phyloP scores from a whole-genome alignment of 2,113 vertebrate species.

The Neomonachus schauinslandi region DNA sequence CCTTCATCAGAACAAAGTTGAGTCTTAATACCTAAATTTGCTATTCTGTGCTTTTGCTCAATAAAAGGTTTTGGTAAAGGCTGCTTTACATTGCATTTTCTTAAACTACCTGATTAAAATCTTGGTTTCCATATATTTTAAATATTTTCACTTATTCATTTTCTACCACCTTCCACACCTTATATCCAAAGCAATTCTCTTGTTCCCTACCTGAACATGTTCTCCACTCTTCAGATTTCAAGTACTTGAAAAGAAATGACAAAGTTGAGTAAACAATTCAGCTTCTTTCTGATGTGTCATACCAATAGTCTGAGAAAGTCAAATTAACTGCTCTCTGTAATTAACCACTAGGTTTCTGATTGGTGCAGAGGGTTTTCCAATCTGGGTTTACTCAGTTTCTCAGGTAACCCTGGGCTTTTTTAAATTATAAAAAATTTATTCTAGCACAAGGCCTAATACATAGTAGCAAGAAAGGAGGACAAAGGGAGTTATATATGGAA shows the following conservation, averaged over 20 bases:
- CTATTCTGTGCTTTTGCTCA: constrained; percentile 29
- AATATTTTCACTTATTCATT: background rate
- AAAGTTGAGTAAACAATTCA: background rate
- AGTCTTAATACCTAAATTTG: background rate
- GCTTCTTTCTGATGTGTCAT: background rate
- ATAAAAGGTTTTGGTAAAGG: background rate
- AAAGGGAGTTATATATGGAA: background rate
- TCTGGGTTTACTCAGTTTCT: background rate
- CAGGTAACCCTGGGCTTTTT: background rate
- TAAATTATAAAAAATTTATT: background rate
- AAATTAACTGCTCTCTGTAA: background rate
- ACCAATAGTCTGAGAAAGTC: background rate
- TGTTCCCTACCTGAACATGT: background rate
- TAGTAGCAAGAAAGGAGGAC: background rate
- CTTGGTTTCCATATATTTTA: background rate
- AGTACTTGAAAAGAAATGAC: background rate
- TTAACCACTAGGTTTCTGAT: background rate
- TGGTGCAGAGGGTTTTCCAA: background rate
- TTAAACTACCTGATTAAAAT: constrained; percentile 23
- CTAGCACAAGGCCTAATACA: background rate
- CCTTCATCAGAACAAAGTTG: background rate
- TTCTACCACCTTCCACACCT: background rate
- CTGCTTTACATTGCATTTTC: background rate
- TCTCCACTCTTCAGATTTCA: background rate
- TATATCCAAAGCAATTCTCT: constrained; percentile 7